Percentiles rank a stretch among this genome's conserved stretches.
Conservation (phyloP, 2,113 vertebrate genomes). For the Etia nguti region DNA sequence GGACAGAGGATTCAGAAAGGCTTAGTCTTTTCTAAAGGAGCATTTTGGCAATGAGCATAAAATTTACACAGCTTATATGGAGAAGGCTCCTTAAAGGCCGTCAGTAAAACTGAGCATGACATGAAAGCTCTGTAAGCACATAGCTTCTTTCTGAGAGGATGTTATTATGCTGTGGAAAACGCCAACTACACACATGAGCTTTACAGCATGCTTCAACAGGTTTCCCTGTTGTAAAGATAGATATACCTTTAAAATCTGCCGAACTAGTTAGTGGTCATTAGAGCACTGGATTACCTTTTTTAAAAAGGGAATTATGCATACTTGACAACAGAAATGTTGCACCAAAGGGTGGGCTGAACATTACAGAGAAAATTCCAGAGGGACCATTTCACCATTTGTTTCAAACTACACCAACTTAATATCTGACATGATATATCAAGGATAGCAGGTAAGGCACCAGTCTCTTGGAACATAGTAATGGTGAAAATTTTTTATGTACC, state of each 20-base stretch:
- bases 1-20: neutral
- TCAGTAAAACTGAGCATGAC: neutral
- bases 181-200: neutral
- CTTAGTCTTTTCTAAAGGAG: neutral
- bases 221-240: neutral
- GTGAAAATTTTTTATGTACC: neutral
- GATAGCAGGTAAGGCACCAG: neutral
- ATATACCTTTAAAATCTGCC: neutral
- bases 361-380: neutral
- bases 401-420: neutral
- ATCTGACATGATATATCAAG: neutral
- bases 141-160: neutral
- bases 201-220: neutral
- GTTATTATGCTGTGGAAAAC: neutral
- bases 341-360: too few relatives aligned
- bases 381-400: neutral
- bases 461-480: neutral
- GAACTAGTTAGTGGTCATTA: neutral
- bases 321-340: neutral
- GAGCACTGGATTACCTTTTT: neutral
- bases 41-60: neutral
- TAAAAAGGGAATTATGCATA: neutral
- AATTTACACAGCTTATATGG: neutral
- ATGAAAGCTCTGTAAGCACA: neutral
- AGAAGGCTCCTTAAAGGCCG: neutral